Base-by-base conservation (phyloP, 2,113 vertebrate genomes). In the Chionis minor region DNA sequence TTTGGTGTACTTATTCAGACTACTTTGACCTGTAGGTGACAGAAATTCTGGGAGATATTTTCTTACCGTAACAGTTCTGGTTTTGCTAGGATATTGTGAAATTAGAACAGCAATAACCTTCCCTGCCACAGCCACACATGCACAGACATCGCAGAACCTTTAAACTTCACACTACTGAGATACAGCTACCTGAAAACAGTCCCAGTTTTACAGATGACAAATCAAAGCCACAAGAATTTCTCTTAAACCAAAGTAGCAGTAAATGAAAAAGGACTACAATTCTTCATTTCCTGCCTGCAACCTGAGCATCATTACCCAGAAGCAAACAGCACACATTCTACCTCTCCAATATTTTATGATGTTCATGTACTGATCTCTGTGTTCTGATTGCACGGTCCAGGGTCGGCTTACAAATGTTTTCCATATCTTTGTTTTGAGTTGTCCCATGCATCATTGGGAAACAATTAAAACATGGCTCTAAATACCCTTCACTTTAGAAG, bases 221-320 rank as follows among this genome's bases (percentile, higher is more conserved):
- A 96, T 88, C 79, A 94, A 81, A 88, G 19, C 23, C 71, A 70
- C 24, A 83, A 86, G 38, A 86, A 86, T 62, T 83, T 83, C 17
- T 72, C 32, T 73, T 59, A 42, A 81, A 54, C 42, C 19, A 54
- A 49, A 58, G 15, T 5, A 38, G 18, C 14, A 65, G 20, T 24
- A 85, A 88, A 70, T 18, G 22, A 77, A 78, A 74, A 58, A 58
- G 33, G 21, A 84, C 24, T 47, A 63, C 59, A 74, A 56, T n/a
- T 77, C 63, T 75, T 86, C 32, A 90, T 94, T 92, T 96, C 93
- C 77, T 62, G 28, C 13, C 80, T 89, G 79, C 63, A 95, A 70
- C 12, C 14, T 23, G 35, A 65, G 49, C 44, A 86, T 38, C 33
- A 51, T 45, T 81, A 78, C 22, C 33, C 59, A 87, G 65, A 70